Evolutionary conservation across 2,113 vertebrate genomes (phyloP), one percentile per base, ranked within the genome.

Genomic region (Peucedramus taeniatus): DNA sequence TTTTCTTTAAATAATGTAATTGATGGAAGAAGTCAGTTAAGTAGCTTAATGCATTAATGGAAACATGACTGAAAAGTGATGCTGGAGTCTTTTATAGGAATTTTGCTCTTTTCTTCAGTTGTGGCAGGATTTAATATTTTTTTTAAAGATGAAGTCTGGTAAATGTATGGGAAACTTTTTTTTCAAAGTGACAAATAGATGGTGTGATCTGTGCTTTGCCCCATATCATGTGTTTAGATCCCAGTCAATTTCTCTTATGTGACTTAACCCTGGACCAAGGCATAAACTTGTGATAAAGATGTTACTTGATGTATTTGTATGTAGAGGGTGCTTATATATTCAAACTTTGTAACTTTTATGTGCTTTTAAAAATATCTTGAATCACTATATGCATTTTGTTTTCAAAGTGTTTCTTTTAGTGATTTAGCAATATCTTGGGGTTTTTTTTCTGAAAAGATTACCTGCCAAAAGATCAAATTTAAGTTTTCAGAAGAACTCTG

Each of bases 31-130:
- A 74, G 35, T 23, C 42, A 35, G 21, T 1, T 0, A 30, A 54
- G 45, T 17, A 27, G 24, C 40, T 80, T 59, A 56, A 35, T 1
- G 0, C 1, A 0, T 35, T 54, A 39, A 8, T 20, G n/a, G 33
- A 26, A 64, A 47, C 7, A 5, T 6, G n/a, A 28, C 42, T 69
- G 80, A 71, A 53, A 74, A 27, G 31, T 60, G 42, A 42, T 39
- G 16, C 15, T 5, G 30, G 45, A 50, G 13, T 10, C 6, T 47
- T 49, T 61, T 39, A 13, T 1, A 33, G 31, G 11, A 65, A 22
- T 45, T 83, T 51, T 63, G 15, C 30, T 60, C 15, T 77, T 44
- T 65, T 56, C 27, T 79, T 65, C 2, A 1, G 9, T 23, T 30
- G n/a, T 3, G 9, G 8, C n/a, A 71, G 24, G 8, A 35, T 56